Percentiles rank a stretch among this genome's conserved stretches.
Evolutionary conservation across 2,888 invertebrate genomes (phyloP).

Genomic region (Hofmannophila pseudospretella): DNA sequence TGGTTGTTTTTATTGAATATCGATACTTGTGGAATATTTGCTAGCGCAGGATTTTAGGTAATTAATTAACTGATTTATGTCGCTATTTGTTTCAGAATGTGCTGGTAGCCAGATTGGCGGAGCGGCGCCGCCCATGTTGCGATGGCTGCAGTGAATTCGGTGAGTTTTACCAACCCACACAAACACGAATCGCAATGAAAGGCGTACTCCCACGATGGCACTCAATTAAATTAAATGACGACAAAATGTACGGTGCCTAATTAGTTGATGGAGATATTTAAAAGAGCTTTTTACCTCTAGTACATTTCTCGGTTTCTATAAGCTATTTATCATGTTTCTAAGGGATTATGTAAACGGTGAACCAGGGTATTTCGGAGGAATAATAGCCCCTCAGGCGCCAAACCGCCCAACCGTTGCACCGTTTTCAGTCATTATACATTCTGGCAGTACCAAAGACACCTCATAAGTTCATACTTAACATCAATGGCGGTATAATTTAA

Average conservation of each 20-base stretch:
- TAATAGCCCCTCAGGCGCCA: no score
- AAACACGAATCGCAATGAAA: slow-evolving; percentile 3
- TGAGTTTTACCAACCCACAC: slow-evolving; percentile 49
- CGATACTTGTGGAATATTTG: slow-evolving; percentile 11
- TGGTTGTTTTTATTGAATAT: slow-evolving; percentile 11
- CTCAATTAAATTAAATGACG: not conserved
- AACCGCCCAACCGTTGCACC: no score
- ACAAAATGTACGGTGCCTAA: not conserved
- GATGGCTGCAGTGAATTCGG: slow-evolving; percentile 83
- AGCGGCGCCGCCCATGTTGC: slow-evolving; percentile 57
- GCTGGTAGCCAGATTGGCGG: slow-evolving; percentile 33
- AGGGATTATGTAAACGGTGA: no score
- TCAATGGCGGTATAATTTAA: slow-evolving; percentile 36
- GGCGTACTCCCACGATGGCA: not conserved
- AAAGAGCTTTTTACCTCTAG: no score
- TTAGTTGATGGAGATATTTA: not conserved
- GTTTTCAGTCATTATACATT: no score
- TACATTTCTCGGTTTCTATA: not conserved
- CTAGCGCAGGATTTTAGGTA: slow-evolving; percentile 7
- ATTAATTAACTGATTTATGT: slow-evolving; percentile 13
- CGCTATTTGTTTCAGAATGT: slow-evolving; percentile 62
- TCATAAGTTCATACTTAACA: no score
- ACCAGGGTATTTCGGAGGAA: no score
- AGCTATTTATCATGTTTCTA: no score
- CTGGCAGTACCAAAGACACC: no score